Conservation (phyloP, 1,140 invertebrate species). For the Homarus americanus region DNA sequence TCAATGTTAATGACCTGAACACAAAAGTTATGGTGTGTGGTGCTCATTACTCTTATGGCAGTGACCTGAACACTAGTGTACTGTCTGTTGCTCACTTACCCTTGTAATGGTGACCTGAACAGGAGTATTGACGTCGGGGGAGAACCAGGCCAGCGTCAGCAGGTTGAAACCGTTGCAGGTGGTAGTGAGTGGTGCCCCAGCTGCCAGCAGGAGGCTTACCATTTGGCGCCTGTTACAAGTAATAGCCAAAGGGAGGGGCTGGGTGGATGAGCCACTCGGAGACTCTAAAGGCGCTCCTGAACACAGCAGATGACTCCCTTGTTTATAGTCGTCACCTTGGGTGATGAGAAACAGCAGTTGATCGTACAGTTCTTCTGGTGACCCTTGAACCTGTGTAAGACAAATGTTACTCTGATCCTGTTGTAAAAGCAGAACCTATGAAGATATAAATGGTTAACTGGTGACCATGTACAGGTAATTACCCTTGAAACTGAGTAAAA, state of each 20-base stretch:
- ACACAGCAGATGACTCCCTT: background rate
- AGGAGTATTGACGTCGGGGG: constrained; percentile 21
- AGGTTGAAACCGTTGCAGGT: constrained; percentile 3
- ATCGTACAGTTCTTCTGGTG: too few species aligned
- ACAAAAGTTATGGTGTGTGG: too few species aligned
- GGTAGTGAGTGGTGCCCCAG: constrained; percentile 45
- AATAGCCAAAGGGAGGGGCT: constrained; percentile 19
- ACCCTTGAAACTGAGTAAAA: too few species aligned
- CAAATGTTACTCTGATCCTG: too few species aligned
- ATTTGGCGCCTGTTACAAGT: constrained; percentile 23
- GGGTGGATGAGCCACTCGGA: background rate
- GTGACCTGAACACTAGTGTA: too few species aligned
- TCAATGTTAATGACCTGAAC: too few species aligned
- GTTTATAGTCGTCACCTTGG: background rate
- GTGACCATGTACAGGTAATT: too few species aligned
- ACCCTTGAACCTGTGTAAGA: too few species aligned
- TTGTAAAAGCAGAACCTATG: too few species aligned
- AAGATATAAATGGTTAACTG: too few species aligned
- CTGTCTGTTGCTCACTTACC: constrained; percentile 20
- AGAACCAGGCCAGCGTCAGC: constrained; percentile 23
- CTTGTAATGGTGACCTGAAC: constrained; percentile 26
- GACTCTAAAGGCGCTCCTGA: constrained; percentile 17
- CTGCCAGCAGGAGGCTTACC: constrained; percentile 4
- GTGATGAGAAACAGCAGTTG: constrained; percentile 26
- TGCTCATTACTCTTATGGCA: too few species aligned